Conservation (phyloP, 2,113 vertebrate genomes). For the Globicephala melas region DNA sequence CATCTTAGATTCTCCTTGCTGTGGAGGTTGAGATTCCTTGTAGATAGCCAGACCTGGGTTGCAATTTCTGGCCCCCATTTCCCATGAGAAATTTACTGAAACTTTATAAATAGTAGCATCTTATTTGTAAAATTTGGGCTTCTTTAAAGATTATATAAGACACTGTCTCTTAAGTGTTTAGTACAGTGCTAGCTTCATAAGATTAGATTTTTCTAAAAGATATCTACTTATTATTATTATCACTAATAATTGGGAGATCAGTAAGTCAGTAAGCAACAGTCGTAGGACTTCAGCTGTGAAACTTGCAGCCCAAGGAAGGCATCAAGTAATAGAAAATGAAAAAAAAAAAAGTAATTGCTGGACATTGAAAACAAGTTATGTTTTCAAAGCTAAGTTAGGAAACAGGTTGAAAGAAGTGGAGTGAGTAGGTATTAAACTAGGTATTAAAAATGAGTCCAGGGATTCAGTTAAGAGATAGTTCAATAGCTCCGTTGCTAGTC, state of each 20-base stretch:
- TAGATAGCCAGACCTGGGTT: not conserved
- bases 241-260: not conserved
- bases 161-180: not conserved
- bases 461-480: not conserved
- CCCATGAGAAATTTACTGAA: not conserved
- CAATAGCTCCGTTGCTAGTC: not conserved
- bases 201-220: not conserved
- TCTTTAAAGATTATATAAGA: not conserved
- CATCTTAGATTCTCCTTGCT: rapidly evolving
- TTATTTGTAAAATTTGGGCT: not conserved
- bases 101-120: not conserved
- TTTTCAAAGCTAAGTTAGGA: not conserved
- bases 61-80: not conserved
- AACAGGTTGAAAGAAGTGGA: not conserved
- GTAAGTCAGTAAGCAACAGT: not conserved
- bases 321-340: not conserved
- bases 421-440: not conserved
- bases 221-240: not conserved
- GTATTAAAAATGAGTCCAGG: not conserved
- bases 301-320: not conserved
- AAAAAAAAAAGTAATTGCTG: not conserved
- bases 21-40: not conserved
- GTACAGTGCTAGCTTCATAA: not conserved
- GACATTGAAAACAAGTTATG: not conserved
- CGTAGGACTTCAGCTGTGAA: not conserved